Conservation (phyloP, 2,797 vertebrate species). For the Sebastes matsubarae region DNA sequence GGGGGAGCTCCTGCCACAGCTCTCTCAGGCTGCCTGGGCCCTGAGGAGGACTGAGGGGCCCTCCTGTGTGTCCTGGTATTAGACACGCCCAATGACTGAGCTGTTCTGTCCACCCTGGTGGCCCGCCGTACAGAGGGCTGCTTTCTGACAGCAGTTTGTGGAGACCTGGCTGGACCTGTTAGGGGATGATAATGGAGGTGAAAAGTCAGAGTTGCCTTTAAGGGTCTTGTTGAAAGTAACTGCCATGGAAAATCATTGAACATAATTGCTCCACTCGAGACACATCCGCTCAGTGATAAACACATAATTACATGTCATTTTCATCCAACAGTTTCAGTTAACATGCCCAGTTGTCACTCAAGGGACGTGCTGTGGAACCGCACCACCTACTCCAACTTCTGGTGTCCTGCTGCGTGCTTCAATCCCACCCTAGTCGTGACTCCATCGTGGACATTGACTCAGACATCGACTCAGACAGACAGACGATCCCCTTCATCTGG, state of each 20-base stretch:
- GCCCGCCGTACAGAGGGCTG: slow-evolving; percentile 51
- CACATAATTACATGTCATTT: slow-evolving; percentile 23
- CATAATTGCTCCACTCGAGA: slow-evolving; percentile 6
- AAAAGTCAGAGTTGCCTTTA: slow-evolving; percentile 21
- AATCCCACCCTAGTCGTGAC: slow-evolving; percentile 38
- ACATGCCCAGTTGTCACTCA: slow-evolving; percentile 27
- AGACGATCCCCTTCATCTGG: slow-evolving; percentile 50
- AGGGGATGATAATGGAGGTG: slow-evolving; percentile 1
- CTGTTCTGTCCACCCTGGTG: slow-evolving; percentile 77
- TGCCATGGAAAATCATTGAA: slow-evolving; percentile 11
- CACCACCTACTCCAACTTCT: slow-evolving; percentile 42
- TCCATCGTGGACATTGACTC: slow-evolving; percentile 42
- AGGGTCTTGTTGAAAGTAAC: slow-evolving; percentile 10
- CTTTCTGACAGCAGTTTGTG: slow-evolving; percentile 38
- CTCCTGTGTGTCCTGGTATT: slow-evolving; percentile 80
- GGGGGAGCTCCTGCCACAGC: slow-evolving; percentile 71
- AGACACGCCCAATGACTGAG: slow-evolving; percentile 70
- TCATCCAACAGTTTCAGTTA: slow-evolving; percentile 18
- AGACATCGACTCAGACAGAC: slow-evolving; percentile 52
- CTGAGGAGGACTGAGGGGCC: slow-evolving; percentile 86
- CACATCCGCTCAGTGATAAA: slow-evolving; percentile 30
- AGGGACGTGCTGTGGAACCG: not conserved
- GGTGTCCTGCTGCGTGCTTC: slow-evolving; percentile 40
- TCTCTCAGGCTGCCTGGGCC: slow-evolving; percentile 85
- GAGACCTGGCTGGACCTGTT: slow-evolving; percentile 55